Base-by-base conservation (phyloP, 2,113 vertebrate species). In the Plecturocebus donacophilus region DNA sequence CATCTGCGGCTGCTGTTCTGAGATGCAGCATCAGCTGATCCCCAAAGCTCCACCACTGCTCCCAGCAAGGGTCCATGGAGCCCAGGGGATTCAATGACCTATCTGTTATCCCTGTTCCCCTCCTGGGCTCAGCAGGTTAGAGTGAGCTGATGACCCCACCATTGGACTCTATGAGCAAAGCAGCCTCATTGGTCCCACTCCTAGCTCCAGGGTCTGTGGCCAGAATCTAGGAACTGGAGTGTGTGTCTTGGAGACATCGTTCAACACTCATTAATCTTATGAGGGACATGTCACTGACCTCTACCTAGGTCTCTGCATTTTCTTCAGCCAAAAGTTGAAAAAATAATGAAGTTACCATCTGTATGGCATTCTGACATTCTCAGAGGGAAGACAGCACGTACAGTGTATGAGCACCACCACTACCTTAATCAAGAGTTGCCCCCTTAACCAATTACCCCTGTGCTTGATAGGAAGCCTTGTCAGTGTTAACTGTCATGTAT, bases 71-170 rank as follows among this genome's bases (percentile, higher is more conserved):
- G 38, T 52, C 45, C 49, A 8, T 0, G 0, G 45, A 79, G n/a
- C 52, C 52, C 45, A 35, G 54, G 25, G n/a, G 40, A 70, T 25
- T 40, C 21, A 64, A 38, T 0, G 10, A 58, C 38, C 58, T 12
- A 8, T 38, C 5, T 30, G 27, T 64, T 10, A 54, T n/a, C 38
- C 47, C 17, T 5, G 20, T 3, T 61, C 61, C 40, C 66, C 35
- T 89, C 49, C 52, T 35, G 52, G 8, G 27, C 23, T 54, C 47
- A 16, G 45, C 25, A 45, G 87, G 70, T 32, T 70, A 19, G 58
- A 47, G 30, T 0, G 0, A 23, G 40, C 1, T 7, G 49, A 20
- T 2, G 6, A 21, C 38, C 40, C 75, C 42, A 40, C 5, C 5
- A n/a, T 2, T 14, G 7, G 88, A 42, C 13, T 87, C 84, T 21